A percentile compares a stretch with the other conserved stretches of the same genome.
Evolutionary conservation across 2,113 vertebrate species (phyloP).

Genomic region (Phrynosoma platyrhinos): DNA sequence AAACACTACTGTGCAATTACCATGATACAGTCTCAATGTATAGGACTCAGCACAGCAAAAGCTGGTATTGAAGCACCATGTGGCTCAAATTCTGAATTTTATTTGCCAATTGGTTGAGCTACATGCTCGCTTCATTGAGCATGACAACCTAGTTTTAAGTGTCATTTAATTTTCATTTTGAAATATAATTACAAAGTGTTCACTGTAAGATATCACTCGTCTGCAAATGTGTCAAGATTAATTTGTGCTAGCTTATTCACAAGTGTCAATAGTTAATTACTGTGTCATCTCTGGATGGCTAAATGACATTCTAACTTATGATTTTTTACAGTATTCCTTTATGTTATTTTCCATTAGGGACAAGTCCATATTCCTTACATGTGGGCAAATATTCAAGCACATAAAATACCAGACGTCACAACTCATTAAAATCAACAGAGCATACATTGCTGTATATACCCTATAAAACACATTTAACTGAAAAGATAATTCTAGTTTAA

Average conservation of each 20-base stretch:
- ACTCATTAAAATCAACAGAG: conserved; percentile 88
- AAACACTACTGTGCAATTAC: conserved; percentile 75
- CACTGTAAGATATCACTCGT: conserved; percentile 99
- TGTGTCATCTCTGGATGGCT: conserved; percentile 98
- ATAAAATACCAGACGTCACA: conserved; percentile 86
- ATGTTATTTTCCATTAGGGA: conserved; percentile 85
- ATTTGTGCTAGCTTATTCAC: conserved; percentile 99
- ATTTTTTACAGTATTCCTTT: conserved; percentile 85
- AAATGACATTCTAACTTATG: conserved; percentile 98
- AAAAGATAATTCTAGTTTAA: conserved; percentile 87
- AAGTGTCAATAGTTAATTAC: conserved; percentile 99
- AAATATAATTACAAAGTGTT: conserved; percentile 99
- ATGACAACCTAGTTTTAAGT: conserved; percentile 99
- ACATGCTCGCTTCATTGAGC: conserved; percentile 94
- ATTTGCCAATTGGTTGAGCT: conserved; percentile 85
- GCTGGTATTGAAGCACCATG: conserved; percentile 81
- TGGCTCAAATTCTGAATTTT: conserved; percentile 84
- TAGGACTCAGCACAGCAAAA: conserved; percentile 79
- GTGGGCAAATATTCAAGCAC: conserved; percentile 87
- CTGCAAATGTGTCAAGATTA: conserved; percentile 99
- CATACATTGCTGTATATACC: conserved; percentile 84
- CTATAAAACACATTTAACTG: conserved; percentile 84
- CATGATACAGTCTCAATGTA: conserved; percentile 72
- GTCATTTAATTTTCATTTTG: conserved; percentile 99
- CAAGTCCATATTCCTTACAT: conserved; percentile 84